Percentiles rank a stretch among this genome's conserved stretches.
Evolutionary conservation across 1,140 invertebrate genomes (phyloP).

Genomic region (Anastrepha obliqua): DNA sequence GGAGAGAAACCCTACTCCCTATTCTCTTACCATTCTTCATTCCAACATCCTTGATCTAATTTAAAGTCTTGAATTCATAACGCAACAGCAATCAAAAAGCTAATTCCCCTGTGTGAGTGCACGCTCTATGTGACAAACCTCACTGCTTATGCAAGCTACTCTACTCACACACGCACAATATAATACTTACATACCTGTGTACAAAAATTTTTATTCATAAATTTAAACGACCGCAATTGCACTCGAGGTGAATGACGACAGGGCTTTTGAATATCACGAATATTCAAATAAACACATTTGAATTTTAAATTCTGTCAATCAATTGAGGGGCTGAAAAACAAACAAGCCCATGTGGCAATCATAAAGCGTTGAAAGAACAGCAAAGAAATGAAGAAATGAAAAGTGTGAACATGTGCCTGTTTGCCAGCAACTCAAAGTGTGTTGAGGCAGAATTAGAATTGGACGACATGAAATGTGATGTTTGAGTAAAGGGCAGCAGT

Average conservation of each 20-base stretch:
- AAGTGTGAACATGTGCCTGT: neutral
- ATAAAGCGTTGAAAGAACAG: constrained; percentile 7
- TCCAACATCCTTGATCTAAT: too few relatives aligned
- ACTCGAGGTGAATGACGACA: neutral
- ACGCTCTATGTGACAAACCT: neutral
- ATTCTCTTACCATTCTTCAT: too few relatives aligned
- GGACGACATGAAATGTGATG: constrained; percentile 10
- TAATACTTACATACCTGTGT: neutral
- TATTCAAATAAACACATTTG: constrained; percentile 18
- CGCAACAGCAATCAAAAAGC: too few relatives aligned
- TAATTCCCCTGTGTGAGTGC: too few relatives aligned
- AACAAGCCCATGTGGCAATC: neutral
- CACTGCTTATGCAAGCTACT: neutral
- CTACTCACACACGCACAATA: neutral
- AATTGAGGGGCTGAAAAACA: neutral
- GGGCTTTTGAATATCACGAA: constrained; percentile 4
- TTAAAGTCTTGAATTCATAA: too few relatives aligned
- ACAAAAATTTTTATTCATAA: neutral
- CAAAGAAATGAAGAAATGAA: neutral
- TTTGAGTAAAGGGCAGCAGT: constrained; percentile 7
- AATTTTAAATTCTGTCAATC: constrained; percentile 17
- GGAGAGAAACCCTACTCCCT: too few relatives aligned
- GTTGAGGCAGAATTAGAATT: constrained; percentile 31
- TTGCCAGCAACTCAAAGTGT: neutral
- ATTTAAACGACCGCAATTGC: neutral